Evolutionary conservation across 2,888 invertebrate genomes (phyloP).

Genomic region (Aelia acuminata): DNA sequence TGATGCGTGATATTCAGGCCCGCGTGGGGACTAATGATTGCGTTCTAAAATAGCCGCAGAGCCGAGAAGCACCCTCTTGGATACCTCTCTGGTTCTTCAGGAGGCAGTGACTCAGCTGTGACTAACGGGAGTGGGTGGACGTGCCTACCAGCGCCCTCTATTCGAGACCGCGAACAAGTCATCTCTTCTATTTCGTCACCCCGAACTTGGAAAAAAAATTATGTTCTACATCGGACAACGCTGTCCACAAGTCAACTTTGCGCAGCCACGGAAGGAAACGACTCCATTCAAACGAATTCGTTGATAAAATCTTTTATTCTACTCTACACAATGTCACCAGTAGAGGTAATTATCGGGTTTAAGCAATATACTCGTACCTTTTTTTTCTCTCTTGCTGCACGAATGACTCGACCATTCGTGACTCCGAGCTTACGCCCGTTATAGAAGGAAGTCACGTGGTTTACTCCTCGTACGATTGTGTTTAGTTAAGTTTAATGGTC

Average conservation of each 20-base stretch:
- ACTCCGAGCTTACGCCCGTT: neutral
- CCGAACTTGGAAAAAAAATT: neutral
- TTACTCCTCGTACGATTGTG: neutral
- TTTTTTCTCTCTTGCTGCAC: neutral
- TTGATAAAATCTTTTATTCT: neutral
- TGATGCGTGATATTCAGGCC: constrained; percentile 25
- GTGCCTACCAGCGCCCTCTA: constrained; percentile 33
- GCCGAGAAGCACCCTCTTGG: neutral
- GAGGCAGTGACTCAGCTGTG: constrained; percentile 44
- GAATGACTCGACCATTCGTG: neutral
- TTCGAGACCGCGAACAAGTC: constrained; percentile 2
- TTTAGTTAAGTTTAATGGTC: neutral
- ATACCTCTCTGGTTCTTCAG: neutral
- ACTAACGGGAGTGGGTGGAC: constrained; percentile 48
- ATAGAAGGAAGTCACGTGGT: constrained; percentile 1
- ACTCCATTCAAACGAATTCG: neutral
- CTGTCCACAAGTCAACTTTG: neutral
- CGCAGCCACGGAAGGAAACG: neutral
- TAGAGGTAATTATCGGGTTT: neutral
- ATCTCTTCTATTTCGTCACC: constrained; percentile 1
- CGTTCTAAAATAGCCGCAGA: neutral
- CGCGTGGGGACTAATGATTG: neutral
- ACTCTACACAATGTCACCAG: neutral
- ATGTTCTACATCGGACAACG: constrained; percentile 9
- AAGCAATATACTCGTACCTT: neutral